phyloP scores from a whole-genome alignment of 2,113 vertebrate species.

The Connochaetes taurinus region DNA sequence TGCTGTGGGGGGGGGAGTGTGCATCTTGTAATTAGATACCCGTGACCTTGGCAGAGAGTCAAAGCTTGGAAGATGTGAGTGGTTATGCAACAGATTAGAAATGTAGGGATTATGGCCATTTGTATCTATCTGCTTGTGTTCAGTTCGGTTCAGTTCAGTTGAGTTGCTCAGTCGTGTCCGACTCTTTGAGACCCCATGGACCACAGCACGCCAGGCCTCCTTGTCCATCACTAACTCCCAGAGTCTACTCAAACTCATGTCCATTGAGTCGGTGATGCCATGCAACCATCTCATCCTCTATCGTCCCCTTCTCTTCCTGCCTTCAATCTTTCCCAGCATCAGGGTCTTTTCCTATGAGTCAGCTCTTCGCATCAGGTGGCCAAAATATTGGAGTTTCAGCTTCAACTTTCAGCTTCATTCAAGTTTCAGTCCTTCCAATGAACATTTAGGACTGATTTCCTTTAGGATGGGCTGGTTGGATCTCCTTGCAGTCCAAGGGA shows the following conservation, averaged over 20 bases:
- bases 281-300: not conserved
- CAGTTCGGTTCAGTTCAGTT: not conserved
- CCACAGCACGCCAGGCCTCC: not conserved
- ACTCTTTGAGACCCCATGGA: not conserved
- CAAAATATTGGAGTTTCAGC: not conserved
- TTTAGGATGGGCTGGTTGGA: not conserved
- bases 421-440: not conserved
- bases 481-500: not conserved
- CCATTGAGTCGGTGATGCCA: not conserved
- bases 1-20: not conserved
- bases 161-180: fast-evolving
- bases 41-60: not conserved
- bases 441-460: not conserved
- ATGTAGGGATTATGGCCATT: not conserved
- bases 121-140: not conserved
- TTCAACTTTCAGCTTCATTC: not conserved
- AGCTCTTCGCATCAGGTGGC: not conserved
- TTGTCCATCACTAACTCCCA: not conserved
- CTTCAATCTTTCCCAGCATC: not conserved
- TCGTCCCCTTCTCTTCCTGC: not conserved
- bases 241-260: not conserved
- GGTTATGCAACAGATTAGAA: not conserved
- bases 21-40: not conserved
- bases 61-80: not conserved
- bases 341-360: not conserved